phyloP scores from a whole-genome alignment of 2,888 invertebrate species.

The Boloria selene region DNA sequence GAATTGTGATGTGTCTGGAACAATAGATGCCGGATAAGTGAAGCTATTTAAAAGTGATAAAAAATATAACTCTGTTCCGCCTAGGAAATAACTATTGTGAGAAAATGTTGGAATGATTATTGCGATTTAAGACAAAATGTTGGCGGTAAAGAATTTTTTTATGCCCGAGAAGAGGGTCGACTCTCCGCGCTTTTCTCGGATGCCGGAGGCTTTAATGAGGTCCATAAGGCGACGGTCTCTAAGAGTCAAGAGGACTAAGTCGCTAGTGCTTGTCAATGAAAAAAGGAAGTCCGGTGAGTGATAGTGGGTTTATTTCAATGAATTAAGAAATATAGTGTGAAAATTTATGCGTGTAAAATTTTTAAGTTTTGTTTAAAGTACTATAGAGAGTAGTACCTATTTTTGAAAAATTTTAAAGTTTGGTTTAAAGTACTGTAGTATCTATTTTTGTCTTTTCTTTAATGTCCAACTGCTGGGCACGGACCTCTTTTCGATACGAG shows the following conservation, averaged over 20 bases:
- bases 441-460: too few species aligned
- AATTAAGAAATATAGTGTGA: neutral
- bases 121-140: conserved; percentile 69
- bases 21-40: conserved; percentile 37
- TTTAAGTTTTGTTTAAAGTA: too few species aligned
- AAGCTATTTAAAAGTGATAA: conserved; percentile 38
- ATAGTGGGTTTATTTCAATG: neutral
- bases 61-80: conserved; percentile 33
- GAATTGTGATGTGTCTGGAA: conserved; percentile 44
- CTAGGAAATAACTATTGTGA: conserved; percentile 24
- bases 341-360: neutral
- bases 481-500: too few species aligned
- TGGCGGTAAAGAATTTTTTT: conserved; percentile 89
- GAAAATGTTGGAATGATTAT: conserved; percentile 20
- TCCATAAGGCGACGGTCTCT: conserved; percentile 87
- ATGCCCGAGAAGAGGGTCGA: conserved; percentile 85
- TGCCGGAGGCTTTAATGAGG: conserved; percentile 88
- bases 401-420: too few species aligned
- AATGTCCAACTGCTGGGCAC: too few species aligned
- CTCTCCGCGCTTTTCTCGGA: conserved; percentile 83
- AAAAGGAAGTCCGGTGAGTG: conserved; percentile 91
- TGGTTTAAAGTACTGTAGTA: too few species aligned
- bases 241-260: conserved; percentile 88
- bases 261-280: conserved; percentile 86
- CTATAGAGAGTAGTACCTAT: too few species aligned